Evolutionary conservation across 2,113 vertebrate species (phyloP).

Genomic region (Typhlomys cinereus): DNA sequence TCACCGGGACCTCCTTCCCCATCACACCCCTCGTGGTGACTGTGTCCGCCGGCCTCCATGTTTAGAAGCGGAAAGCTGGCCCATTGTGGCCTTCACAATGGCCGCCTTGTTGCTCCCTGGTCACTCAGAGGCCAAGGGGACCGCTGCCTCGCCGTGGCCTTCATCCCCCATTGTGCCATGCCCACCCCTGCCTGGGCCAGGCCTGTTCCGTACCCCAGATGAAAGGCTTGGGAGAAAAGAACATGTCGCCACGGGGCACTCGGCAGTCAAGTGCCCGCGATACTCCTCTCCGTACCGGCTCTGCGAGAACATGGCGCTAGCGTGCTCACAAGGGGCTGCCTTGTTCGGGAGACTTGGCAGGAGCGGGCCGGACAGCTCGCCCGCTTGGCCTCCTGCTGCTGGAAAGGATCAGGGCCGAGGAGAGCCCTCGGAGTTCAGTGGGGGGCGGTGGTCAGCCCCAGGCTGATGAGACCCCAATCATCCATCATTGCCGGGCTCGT

Average conservation of each 20-base stretch:
- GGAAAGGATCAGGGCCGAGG: background rate
- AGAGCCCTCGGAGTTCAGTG: background rate
- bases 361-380: background rate
- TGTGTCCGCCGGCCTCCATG: background rate
- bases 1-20: background rate
- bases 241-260: background rate
- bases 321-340: background rate
- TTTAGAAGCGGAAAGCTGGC: background rate
- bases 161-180: fast-evolving
- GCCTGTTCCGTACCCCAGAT: background rate
- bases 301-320: fast-evolving
- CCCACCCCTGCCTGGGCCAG: fast-evolving
- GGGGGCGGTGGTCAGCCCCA: background rate
- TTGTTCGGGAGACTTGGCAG: background rate
- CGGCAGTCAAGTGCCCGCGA: background rate
- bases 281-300: background rate
- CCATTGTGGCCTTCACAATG: background rate
- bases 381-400: fast-evolving
- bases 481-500: background rate
- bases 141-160: background rate
- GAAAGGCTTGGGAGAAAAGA: background rate
- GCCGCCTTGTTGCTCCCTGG: background rate
- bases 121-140: background rate
- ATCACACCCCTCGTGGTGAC: background rate
- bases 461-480: background rate